A percentile compares a stretch with the other conserved stretches of the same genome.
These are phyloP conservation scores for Andricus grossulariae DNA, from an alignment of 1,140 invertebrate genomes.

Conservation along the genomic window DNA sequence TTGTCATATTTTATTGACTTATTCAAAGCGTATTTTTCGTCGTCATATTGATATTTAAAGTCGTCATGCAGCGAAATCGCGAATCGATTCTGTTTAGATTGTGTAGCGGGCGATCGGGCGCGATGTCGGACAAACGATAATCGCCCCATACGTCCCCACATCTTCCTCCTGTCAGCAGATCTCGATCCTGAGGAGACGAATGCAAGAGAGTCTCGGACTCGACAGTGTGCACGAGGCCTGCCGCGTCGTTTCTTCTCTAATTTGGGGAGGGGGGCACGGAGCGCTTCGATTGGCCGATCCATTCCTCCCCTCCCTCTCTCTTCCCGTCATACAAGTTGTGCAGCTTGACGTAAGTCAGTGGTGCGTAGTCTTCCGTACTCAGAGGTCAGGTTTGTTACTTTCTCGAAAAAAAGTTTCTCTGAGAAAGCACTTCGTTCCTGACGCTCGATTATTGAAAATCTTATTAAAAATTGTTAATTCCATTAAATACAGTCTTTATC, in stretches of 20 bases:
- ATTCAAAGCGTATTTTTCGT: background rate
- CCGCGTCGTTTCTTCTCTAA: background rate
- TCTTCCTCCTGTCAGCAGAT: conserved; percentile 2
- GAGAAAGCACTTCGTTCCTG: background rate
- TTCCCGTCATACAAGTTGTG: background rate
- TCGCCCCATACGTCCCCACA: conserved; percentile 21
- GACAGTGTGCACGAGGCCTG: background rate
- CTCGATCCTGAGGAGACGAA: background rate
- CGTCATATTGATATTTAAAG: background rate
- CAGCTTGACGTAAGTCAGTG: conserved; percentile 38
- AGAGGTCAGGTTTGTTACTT: background rate
- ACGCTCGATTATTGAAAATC: background rate
- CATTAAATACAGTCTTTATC: background rate
- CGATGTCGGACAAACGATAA: conserved; percentile 35
- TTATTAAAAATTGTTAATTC: background rate
- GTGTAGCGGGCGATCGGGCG: conserved; percentile 13
- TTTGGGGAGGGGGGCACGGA: background rate
- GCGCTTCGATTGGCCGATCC: conserved; percentile 40
- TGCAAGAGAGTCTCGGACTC: background rate
- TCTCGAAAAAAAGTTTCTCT: too few species aligned
- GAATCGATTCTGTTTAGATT: conserved; percentile 3
- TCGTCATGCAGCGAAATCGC: background rate
- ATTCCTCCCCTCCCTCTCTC: background rate
- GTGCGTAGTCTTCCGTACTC: conserved; percentile 44
- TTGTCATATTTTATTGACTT: background rate